Evolutionary conservation across 2,888 invertebrate species (phyloP), one percentile per base, ranked within the genome.

Genomic region (Yponomeuta sedellus): DNA sequence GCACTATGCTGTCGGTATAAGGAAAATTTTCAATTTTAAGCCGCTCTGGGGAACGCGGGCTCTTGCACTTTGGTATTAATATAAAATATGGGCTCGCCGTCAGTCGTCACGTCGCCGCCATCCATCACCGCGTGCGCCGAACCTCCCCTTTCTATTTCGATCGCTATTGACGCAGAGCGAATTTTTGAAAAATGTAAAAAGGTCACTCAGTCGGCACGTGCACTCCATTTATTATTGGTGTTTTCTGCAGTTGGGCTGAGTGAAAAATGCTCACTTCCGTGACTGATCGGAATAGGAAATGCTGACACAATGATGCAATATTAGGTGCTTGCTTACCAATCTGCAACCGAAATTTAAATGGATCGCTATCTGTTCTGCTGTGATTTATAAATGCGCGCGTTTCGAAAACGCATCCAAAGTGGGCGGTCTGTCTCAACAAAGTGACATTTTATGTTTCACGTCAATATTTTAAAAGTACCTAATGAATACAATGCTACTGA

Each of bases 101-200:
- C 83, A 80, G 81, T 78, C 85, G 86, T 88, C 91, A 91, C 91
- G 90, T 91, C 87, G 79, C 75, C 76, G 76, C 84, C 81, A 90
- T 91, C 90, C 87, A 90, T 91, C 91, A 89, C 82, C 64, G 40
- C n/a, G 44, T 75, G 80, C 78, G 75, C 78, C 74, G 67, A 77
- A 73, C 44, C 77, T 79, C 69, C 73, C 76, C 75, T 44, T 57
- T 40, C 67, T 66, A 67, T 69, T 68, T 16, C 40, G 59, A 64
- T 64, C 57, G 25, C 25, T 80, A 88, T 82, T 84, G 87, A 88
- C 83, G 87, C 82, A 79, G 71, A 74, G 80, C 80, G 86, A 86
- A 86, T 88, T 90, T 90, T 89, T 88, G 86, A 91, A 90, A 91
- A 90, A 90, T 91, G 88, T 86, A 85, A 88, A 91, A 88, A 88